Base-by-base conservation (phyloP, 2,888 invertebrate genomes). In the Eupithecia pulchellata region DNA sequence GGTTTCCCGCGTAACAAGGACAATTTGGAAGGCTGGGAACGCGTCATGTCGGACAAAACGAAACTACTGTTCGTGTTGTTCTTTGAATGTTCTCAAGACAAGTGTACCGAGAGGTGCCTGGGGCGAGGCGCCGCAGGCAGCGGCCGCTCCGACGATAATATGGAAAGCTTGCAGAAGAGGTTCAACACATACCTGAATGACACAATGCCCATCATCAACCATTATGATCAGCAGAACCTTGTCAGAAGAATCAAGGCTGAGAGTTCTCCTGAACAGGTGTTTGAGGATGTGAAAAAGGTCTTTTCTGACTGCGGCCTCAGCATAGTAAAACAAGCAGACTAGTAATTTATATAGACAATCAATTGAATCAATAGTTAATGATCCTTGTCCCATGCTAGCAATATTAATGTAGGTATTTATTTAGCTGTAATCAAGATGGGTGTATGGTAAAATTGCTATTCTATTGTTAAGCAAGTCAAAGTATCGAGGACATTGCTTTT, bases 1-100 rank as follows among this genome's bases (percentile, higher is more conserved):
- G 99, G 99, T 2, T 99, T 99, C 89, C 99, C 99, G 17, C 95
- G 99, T 30, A 99, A 99, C 90, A 96, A 98, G 87, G 97, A 99
- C 88, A 99, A 99, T 88, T 92, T 99, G 74, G 97, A 98, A 65
- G 99, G 99, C 9, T 99, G 99, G 99, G 96, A 96, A 64, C 91
- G 95, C 69, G 94, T 95, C 69, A 98, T 99, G 97, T 93, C 96
- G 0, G 96, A 96, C 30, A 98, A 98, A 89, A 96, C 97, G 0
- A 95, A 97, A 71, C 95, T 99, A 17, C 95, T 97, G 75, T 98
- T 98, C 86, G 98, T 99, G 3, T 91, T 99, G 32, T 99, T 98
- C 88, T 97, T 99, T 81, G 98, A 99, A 77, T 99, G 99, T 85
- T 95, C 96, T 1, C 96, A 96, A 80, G 96, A 98, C 77, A 95